phyloP scores from a whole-genome alignment of 2,888 invertebrate genomes.

The Falcaria lacertinaria region DNA sequence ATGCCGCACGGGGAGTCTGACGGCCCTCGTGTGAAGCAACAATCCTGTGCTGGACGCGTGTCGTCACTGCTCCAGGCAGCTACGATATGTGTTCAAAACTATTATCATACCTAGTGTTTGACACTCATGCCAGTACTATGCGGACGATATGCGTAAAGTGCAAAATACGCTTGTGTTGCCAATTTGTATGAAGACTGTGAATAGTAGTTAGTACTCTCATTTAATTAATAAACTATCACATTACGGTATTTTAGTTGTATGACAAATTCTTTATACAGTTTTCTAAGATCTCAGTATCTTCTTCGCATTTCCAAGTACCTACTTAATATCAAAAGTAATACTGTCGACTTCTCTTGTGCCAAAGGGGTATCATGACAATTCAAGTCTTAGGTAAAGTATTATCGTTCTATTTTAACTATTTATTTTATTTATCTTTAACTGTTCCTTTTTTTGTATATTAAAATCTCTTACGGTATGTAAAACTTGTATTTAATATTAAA shows the following conservation, averaged over 20 bases:
- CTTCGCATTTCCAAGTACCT: conserved; percentile 30
- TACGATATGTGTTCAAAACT: conserved; percentile 15
- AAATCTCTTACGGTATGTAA: conserved; percentile 18
- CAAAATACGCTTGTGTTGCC: conserved; percentile 29
- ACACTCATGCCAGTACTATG: conserved; percentile 25
- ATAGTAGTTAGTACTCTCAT: conserved; percentile 43
- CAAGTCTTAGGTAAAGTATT: conserved; percentile 33
- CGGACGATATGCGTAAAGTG: conserved; percentile 23
- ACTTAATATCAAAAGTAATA: conserved; percentile 25
- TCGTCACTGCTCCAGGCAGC: conserved; percentile 16
- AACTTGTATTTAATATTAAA: neutral
- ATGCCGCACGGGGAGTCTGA: conserved; percentile 62
- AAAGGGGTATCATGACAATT: conserved; percentile 70
- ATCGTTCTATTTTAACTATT: conserved; percentile 51
- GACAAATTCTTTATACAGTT: conserved; percentile 61
- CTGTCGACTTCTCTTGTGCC: conserved; percentile 62
- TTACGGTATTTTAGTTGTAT: conserved; percentile 37
- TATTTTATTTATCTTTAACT: conserved; percentile 53
- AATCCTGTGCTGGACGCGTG: conserved; percentile 4
- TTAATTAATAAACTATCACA: conserved; percentile 29
- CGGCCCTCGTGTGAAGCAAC: conserved; percentile 58
- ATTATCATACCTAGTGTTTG: conserved; percentile 21
- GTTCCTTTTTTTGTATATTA: conserved; percentile 17
- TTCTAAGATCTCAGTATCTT: conserved; percentile 71
- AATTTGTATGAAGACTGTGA: conserved; percentile 62